phyloP scores from a whole-genome alignment of 2,888 invertebrate species.

The Lydus trimaculatus region DNA sequence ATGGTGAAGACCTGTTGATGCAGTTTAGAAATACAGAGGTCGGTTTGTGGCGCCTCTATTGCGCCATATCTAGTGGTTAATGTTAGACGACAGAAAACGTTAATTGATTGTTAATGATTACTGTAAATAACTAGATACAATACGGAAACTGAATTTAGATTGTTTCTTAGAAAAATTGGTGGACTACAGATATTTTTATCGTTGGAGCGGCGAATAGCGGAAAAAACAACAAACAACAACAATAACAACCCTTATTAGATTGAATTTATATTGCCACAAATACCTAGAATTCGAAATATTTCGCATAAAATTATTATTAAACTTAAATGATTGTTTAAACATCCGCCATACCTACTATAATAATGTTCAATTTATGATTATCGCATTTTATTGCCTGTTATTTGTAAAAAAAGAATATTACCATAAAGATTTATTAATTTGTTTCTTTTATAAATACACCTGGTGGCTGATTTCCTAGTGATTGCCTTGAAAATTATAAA shows the following conservation, averaged over 20 bases:
- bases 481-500: not conserved
- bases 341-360: not conserved
- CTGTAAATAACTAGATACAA: conserved; percentile 32
- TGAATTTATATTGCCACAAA: too few relatives aligned
- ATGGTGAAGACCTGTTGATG: not conserved
- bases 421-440: too few relatives aligned
- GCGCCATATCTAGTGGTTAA: conserved; percentile 40
- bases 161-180: not conserved
- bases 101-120: conserved; percentile 49
- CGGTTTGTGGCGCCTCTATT: conserved; percentile 42
- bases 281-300: not conserved
- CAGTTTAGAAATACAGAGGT: not conserved
- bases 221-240: not conserved
- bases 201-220: not conserved
- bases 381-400: not conserved
- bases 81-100: conserved; percentile 35
- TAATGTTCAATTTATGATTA: conserved; percentile 2
- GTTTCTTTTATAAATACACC: too few relatives aligned
- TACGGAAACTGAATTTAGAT: conserved; percentile 31
- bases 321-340: not conserved
- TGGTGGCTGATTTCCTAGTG: not conserved
- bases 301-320: conserved; percentile 7
- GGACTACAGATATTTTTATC: not conserved
- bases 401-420: not conserved
- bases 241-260: too few relatives aligned